phyloP scores from a whole-genome alignment of 1,140 invertebrate genomes.

The Platorchestia sp. region DNA sequence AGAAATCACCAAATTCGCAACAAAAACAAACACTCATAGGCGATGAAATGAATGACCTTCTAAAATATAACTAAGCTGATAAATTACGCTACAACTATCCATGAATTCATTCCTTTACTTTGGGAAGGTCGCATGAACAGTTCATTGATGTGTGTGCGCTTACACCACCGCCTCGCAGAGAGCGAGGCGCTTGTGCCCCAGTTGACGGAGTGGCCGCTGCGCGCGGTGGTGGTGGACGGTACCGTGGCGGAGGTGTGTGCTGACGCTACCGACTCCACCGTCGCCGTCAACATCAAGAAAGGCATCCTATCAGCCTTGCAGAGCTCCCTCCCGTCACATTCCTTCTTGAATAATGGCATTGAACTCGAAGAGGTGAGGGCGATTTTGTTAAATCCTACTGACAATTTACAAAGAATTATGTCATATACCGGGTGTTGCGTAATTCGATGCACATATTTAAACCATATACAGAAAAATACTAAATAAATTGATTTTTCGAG shows the following conservation, averaged over 20 bases:
- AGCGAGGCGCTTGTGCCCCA: background rate
- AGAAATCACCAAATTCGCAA: too few species aligned
- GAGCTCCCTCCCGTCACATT: conserved; percentile 60
- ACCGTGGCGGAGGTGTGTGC: conserved; percentile 60
- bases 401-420: too few species aligned
- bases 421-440: too few species aligned
- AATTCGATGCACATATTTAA: too few species aligned
- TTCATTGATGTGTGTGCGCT: background rate
- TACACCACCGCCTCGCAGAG: background rate
- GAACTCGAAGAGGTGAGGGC: conserved; percentile 58
- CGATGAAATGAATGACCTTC: background rate
- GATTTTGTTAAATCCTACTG: background rate
- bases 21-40: background rate
- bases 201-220: conserved; percentile 60
- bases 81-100: background rate
- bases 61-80: background rate
- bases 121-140: background rate
- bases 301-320: conserved; percentile 62
- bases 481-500: too few species aligned
- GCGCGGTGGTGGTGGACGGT: conserved; percentile 62
- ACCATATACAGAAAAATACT: too few species aligned
- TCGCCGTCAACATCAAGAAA: conserved; percentile 65
- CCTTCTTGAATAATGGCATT: conserved; percentile 56
- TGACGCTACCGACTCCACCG: conserved; percentile 59
- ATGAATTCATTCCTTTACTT: background rate